Evolutionary conservation across 2,888 invertebrate genomes (phyloP).

Genomic region (Ecliptopera silaceata): DNA sequence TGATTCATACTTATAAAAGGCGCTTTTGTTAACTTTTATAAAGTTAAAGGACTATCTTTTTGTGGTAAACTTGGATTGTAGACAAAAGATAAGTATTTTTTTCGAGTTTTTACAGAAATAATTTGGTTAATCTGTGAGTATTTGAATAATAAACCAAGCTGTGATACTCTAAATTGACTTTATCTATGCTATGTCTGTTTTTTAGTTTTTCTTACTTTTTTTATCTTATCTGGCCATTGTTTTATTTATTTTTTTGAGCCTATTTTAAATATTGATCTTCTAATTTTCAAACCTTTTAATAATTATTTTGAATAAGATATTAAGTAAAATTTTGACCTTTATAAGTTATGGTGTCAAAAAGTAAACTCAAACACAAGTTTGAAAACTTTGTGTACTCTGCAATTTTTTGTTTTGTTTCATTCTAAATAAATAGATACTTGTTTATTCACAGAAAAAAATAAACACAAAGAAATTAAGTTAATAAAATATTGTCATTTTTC

Average conservation of each 20-base stretch:
- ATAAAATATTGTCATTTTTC: too few species aligned
- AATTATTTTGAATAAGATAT: too few species aligned
- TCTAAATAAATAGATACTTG: background rate
- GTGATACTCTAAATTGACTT: too few species aligned
- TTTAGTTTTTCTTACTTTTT: too few species aligned
- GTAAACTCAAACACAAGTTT: background rate
- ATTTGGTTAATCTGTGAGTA: background rate
- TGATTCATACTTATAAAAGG: background rate
- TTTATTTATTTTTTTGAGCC: too few species aligned
- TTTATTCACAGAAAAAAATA: background rate
- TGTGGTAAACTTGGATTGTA: background rate
- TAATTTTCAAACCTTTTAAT: too few species aligned
- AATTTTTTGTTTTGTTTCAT: constrained; percentile 1
- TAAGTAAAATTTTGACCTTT: too few species aligned
- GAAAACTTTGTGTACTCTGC: constrained; percentile 4
- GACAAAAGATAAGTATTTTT: constrained; percentile 9
- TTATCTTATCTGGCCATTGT: too few species aligned
- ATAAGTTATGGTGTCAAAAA: background rate
- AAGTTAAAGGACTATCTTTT: constrained; percentile 3
- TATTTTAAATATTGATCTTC: too few species aligned
- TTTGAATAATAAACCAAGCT: background rate
- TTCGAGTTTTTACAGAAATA: background rate
- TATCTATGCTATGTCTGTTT: background rate
- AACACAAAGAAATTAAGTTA: background rate
- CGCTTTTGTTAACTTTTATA: background rate